phyloP scores from a whole-genome alignment of 2,113 vertebrate species.

The Mormyrus lacerda region DNA sequence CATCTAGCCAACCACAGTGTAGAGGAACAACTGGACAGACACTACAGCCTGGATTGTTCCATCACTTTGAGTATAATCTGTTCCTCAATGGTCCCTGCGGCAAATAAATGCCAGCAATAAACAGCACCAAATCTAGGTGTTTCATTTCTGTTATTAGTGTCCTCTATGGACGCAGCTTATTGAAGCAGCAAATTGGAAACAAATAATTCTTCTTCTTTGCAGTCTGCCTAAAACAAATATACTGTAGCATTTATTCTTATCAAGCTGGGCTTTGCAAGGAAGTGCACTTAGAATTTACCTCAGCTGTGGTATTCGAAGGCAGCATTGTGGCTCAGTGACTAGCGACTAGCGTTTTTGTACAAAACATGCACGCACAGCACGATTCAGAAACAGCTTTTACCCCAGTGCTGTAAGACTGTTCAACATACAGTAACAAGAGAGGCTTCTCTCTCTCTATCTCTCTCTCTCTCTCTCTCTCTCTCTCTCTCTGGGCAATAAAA shows the following conservation, averaged over 20 bases:
- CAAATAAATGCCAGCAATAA: neutral
- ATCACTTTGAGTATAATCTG: neutral
- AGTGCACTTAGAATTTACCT: neutral
- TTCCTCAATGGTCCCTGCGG: neutral
- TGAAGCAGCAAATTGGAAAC: slow-evolving; percentile 3
- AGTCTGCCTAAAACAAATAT: neutral
- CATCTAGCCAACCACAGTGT: neutral
- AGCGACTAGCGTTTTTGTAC: too few relatives aligned
- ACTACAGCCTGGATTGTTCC: neutral
- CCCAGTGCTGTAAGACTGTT: too few relatives aligned
- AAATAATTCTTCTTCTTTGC: neutral
- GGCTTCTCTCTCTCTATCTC: too few relatives aligned
- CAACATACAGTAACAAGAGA: too few relatives aligned
- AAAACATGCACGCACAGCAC: too few relatives aligned
- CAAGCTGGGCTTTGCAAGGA: neutral
- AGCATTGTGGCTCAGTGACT: neutral
- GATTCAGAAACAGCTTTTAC: too few relatives aligned
- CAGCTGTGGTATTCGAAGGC: neutral
- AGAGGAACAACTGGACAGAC: neutral
- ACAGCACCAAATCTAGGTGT: neutral
- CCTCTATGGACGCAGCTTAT: neutral
- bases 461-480: too few relatives aligned
- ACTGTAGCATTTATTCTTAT: neutral
- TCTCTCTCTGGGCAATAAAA: too few relatives aligned
- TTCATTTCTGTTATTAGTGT: neutral